Evolutionary conservation across 2,113 vertebrate genomes (phyloP).

Genomic region (Phaethornis superciliosus): DNA sequence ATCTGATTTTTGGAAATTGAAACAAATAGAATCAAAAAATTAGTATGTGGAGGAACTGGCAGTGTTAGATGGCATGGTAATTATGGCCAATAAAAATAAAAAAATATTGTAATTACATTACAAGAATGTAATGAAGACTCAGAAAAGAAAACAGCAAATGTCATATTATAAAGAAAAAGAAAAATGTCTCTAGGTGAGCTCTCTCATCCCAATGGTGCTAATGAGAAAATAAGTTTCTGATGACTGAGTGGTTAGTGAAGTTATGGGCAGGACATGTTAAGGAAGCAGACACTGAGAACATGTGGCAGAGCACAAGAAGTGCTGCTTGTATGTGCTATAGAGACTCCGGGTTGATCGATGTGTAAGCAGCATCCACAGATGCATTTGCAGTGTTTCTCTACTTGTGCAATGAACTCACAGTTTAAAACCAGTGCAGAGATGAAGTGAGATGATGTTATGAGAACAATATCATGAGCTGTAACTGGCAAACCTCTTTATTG

Average conservation of each 20-base stretch:
- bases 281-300: background rate
- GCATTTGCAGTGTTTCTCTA: background rate
- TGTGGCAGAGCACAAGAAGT: background rate
- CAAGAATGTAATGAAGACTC: background rate
- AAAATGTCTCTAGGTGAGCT: background rate
- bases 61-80: background rate
- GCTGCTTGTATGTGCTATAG: accelerated
- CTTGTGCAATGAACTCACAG: background rate
- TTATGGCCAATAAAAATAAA: background rate
- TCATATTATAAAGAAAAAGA: background rate
- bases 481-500: background rate
- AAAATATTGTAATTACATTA: too few relatives aligned
- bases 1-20: background rate
- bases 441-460: background rate
- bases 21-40: background rate
- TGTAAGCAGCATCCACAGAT: background rate
- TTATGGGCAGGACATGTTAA: background rate
- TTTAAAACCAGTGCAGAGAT: background rate
- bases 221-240: background rate
- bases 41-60: background rate
- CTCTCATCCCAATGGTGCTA: background rate
- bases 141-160: background rate
- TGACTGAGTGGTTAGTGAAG: background rate
- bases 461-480: background rate
- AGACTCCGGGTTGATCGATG: background rate